Conservation (phyloP, 2,113 vertebrate species). For the Ibidorhyncha struthersii region DNA sequence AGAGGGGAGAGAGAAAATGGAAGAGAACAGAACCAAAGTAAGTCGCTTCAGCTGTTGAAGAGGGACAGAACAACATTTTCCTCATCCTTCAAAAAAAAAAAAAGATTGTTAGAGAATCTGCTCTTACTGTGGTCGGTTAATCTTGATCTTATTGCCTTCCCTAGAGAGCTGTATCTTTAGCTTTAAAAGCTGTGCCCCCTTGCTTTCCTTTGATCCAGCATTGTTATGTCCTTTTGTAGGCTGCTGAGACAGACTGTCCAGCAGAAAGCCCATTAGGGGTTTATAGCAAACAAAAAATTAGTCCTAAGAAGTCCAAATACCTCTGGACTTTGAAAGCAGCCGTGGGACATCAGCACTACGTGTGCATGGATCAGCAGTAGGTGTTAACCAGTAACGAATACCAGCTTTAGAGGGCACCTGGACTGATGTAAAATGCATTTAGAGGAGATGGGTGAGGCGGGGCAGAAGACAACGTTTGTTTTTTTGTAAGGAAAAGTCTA, state of each 20-base stretch:
- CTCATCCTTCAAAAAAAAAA: not conserved
- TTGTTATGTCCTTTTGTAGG: not conserved
- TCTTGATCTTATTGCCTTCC: not conserved
- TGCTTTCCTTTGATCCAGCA: not conserved
- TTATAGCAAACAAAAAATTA: not conserved
- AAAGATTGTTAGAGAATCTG: not conserved
- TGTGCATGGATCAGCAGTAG: not conserved
- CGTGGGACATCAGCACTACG: rapidly evolving
- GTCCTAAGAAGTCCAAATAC: not conserved
- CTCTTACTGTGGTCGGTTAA: not conserved
- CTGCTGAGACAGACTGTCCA: not conserved
- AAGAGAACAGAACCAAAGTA: not conserved
- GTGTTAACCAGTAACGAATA: not conserved
- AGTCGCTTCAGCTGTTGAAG: not conserved
- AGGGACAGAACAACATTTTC: not conserved
- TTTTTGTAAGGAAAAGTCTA: not conserved
- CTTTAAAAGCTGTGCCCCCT: not conserved
- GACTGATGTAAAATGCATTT: not conserved
- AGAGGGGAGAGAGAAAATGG: not conserved
- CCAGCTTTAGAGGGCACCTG: not conserved
- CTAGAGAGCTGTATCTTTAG: not conserved
- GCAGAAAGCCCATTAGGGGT: not conserved
- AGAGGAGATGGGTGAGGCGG: not conserved
- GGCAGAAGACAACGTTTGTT: not conserved
- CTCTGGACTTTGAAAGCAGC: not conserved